Evolutionary conservation across 1,140 invertebrate genomes (phyloP).

Genomic region (Drosophila triauraria): DNA sequence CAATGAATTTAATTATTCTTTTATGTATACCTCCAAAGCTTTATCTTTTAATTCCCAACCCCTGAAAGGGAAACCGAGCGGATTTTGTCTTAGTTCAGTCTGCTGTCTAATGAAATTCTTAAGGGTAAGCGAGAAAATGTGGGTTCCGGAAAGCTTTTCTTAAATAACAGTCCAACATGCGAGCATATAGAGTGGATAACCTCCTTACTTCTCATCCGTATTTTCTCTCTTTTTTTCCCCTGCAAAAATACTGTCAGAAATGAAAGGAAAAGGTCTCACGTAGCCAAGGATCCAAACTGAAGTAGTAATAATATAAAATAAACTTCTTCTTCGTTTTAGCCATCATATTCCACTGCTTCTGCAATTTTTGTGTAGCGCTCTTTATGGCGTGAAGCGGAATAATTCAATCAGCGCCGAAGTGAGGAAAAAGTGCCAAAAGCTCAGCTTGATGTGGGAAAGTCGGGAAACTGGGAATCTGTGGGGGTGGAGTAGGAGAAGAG

Average conservation of each 20-base stretch:
- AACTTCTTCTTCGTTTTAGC: constrained; percentile 44
- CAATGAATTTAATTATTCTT: not conserved
- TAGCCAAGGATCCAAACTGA: constrained; percentile 60
- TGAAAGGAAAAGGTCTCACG: constrained; percentile 64
- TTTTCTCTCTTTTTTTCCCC: not conserved
- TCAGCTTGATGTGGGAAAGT: constrained; percentile 29
- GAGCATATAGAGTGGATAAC: constrained; percentile 19
- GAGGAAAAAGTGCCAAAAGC: constrained; percentile 61
- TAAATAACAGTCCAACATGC: constrained; percentile 47
- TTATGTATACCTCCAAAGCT: constrained; percentile 4
- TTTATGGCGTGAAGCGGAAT: constrained; percentile 81
- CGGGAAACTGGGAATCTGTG: not conserved
- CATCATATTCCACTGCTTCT: constrained; percentile 39
- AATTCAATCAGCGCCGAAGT: constrained; percentile 74
- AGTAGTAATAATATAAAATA: constrained; percentile 76
- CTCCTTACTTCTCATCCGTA: constrained; percentile 3
- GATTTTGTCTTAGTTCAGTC: constrained; percentile 36
- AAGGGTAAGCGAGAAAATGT: constrained; percentile 5
- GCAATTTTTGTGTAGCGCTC: constrained; percentile 55
- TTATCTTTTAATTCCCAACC: constrained; percentile 35
- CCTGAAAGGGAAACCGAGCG: not conserved
- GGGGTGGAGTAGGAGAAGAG: not conserved
- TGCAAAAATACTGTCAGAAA: constrained; percentile 42
- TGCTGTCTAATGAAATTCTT: constrained; percentile 38
- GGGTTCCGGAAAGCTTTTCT: constrained; percentile 31